These are phyloP conservation scores for Pteruthius melanotis DNA, from an alignment of 2,113 vertebrate species.

Conservation along the genomic window DNA sequence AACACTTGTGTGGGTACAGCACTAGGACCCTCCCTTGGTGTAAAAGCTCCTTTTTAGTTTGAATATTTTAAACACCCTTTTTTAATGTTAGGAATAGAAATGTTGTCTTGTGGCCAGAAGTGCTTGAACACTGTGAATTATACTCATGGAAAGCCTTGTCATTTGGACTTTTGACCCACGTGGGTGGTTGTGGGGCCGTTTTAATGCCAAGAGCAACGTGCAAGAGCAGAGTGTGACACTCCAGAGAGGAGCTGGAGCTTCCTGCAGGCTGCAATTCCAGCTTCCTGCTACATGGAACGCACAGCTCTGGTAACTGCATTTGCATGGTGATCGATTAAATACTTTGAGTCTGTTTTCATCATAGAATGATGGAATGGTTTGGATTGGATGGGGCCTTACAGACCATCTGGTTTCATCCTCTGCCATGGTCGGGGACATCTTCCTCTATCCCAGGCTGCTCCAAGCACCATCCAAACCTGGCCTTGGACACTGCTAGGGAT, in stretches of 20 bases:
- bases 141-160: fast-evolving
- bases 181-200: neutral
- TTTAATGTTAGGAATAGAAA: neutral
- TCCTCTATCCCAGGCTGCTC: fast-evolving
- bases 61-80: neutral
- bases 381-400: neutral
- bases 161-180: neutral
- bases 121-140: neutral
- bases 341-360: neutral
- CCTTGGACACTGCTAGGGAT: neutral
- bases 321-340: fast-evolving
- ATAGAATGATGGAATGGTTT: neutral
- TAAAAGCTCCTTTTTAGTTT: neutral
- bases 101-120: neutral
- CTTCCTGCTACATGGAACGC: neutral
- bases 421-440: neutral
- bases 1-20: fast-evolving
- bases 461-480: fast-evolving
- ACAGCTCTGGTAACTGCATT: fast-evolving
- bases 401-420: too few relatives aligned
- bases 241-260: neutral
- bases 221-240: neutral
- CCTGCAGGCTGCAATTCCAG: neutral
- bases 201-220: neutral
- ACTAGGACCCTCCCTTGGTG: too few relatives aligned